phyloP scores from a whole-genome alignment of 2,888 invertebrate species.

The Branchipolynoe longqiensis region DNA sequence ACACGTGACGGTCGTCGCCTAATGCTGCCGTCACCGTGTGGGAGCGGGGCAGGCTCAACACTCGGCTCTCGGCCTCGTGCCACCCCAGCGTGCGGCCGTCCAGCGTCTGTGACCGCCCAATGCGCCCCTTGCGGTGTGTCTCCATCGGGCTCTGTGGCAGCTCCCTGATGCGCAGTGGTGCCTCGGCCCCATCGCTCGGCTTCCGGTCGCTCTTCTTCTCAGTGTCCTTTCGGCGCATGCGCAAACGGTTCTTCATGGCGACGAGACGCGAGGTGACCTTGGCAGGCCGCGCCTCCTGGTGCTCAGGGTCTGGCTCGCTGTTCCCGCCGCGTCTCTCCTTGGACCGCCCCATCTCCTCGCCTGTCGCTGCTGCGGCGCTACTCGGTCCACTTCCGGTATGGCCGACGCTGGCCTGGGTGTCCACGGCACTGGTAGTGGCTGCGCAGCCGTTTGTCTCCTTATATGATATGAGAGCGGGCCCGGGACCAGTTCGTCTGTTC shows the following conservation, averaged over 20 bases:
- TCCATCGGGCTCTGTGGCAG: constrained; percentile 19
- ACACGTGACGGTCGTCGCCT: neutral
- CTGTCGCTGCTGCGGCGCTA: neutral
- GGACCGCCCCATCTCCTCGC: neutral
- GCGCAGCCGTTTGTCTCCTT: neutral
- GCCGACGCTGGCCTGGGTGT: neutral
- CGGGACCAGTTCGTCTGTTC: neutral
- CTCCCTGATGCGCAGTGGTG: constrained; percentile 1
- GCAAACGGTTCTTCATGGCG: constrained; percentile 56
- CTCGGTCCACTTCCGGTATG: neutral
- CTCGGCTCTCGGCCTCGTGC: constrained; percentile 18
- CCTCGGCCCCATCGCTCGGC: neutral
- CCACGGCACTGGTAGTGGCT: too few species aligned
- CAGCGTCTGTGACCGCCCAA: constrained; percentile 32
- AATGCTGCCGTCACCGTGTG: constrained; percentile 37
- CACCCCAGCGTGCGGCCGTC: constrained; percentile 8
- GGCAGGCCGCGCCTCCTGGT: neutral
- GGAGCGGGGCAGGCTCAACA: neutral
- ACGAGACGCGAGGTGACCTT: constrained; percentile 51
- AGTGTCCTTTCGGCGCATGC: constrained; percentile 32
- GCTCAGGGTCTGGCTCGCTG: too few species aligned
- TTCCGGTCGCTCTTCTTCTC: neutral
- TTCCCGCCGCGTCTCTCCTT: neutral
- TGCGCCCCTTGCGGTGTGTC: neutral
- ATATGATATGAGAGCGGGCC: constrained; percentile 18